These are phyloP conservation scores for Plebejus argus DNA, from an alignment of 2,888 invertebrate species.

Conservation along the genomic window DNA sequence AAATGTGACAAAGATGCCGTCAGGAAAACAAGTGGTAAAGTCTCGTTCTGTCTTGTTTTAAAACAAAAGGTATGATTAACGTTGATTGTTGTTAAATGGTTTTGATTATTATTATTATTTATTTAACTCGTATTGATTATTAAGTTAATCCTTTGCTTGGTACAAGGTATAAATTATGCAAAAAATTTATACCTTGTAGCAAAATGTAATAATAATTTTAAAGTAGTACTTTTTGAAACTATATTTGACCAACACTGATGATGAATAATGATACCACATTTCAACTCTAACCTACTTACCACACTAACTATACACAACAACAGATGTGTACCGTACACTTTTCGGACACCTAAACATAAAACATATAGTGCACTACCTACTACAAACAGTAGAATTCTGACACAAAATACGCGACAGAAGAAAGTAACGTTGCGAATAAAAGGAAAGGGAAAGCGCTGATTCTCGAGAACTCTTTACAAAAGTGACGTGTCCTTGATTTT, in stretches of 20 bases:
- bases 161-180: too few relatives aligned
- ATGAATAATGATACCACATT: too few relatives aligned
- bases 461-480: slow-evolving; percentile 64
- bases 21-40: background rate
- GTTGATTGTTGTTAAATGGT: background rate
- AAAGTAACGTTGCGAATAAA: slow-evolving; percentile 58
- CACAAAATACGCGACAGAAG: slow-evolving; percentile 46
- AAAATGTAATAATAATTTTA: too few relatives aligned
- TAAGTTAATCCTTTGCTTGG: too few relatives aligned
- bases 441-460: slow-evolving; percentile 68
- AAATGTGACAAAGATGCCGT: slow-evolving; percentile 25
- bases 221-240: too few relatives aligned
- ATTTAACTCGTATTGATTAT: too few relatives aligned
- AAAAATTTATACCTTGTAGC: too few relatives aligned
- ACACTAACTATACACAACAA: too few relatives aligned
- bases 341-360: background rate
- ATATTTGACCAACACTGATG: too few relatives aligned
- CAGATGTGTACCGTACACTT: too few relatives aligned
- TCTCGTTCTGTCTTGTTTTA: background rate
- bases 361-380: background rate
- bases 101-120: background rate
- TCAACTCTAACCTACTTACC: too few relatives aligned
- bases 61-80: background rate
- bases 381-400: slow-evolving; percentile 40
- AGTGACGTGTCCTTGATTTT: slow-evolving; percentile 73